Evolutionary conservation across 2,113 vertebrate species (phyloP).

Genomic region (Oceanites oceanicus): DNA sequence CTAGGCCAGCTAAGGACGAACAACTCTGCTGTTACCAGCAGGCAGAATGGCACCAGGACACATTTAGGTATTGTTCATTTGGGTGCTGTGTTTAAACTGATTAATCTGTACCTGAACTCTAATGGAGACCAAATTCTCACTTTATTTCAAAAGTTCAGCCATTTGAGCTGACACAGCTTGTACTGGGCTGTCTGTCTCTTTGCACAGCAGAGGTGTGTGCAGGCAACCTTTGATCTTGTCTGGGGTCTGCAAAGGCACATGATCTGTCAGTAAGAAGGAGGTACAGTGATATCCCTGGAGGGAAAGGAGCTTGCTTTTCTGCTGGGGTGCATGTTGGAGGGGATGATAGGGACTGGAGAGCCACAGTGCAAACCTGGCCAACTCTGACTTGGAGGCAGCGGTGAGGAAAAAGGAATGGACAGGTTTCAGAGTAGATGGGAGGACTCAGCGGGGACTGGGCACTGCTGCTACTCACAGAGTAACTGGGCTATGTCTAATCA

Average conservation of each 20-base stretch:
- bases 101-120: neutral
- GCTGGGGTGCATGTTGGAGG: too few relatives aligned
- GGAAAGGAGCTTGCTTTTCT: neutral
- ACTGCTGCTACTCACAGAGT: neutral
- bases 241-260: neutral
- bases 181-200: neutral
- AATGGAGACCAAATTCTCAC: neutral
- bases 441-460: too few relatives aligned
- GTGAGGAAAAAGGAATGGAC: neutral
- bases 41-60: neutral
- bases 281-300: neutral
- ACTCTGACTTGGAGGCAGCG: fast-evolving
- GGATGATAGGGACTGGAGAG: neutral
- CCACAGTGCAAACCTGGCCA: neutral
- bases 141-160: neutral
- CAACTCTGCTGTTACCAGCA: neutral
- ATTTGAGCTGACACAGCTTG: fast-evolving
- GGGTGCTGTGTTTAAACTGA: neutral
- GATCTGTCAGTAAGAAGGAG: neutral
- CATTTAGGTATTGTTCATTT: neutral
- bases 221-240: neutral
- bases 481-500: neutral
- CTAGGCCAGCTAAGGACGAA: neutral
- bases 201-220: neutral
- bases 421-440: neutral